Base-by-base conservation (phyloP, 2,797 vertebrate genomes). In the Manis crassicaudata region DNA sequence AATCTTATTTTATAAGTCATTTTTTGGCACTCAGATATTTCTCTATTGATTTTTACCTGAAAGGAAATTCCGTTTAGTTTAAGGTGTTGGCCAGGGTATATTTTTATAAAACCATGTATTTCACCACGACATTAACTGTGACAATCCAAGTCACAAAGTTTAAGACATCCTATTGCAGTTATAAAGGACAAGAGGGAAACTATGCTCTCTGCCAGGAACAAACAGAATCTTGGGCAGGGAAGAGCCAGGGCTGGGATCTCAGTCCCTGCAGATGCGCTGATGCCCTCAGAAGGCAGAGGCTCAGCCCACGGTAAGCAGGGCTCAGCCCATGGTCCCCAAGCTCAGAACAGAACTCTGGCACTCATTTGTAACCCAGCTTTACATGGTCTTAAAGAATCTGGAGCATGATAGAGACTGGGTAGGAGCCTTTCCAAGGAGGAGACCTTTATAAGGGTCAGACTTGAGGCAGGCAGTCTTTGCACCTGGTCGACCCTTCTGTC, bases 1-100 rank as follows among this genome's bases (percentile, higher is more conserved):
- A 70, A 73, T 75, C 11, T 65, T 52, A 40, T 92, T 67, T 56
- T 65, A 88, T 92, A n/a, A 81, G 50, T 81, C 68, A 29, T 32
- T 52, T 87, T 96, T 70, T 68, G 84, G 52, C 25, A 32, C 6
- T 70, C 27, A 70, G 60, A 56, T 79, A 79, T 68, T 81, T 84
- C 20, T 86, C 25, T 50, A 79, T 32, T 50, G 54, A 72, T 85
- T 70, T 84, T 84, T 27, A 60, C 35, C n/a, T 60, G 27, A 91
- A 54, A 58, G 54, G 32, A 85, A 96, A 76, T 14, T 76, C 13
- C 40, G 13, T 68, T 84, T 43, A 29, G 20, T 82, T 90, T 93
- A 63, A 93, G 23, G 10, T 80, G 5, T 72, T 70, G 92, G 56
- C 50, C n/a, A 29, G n/a, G 27, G 32, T 76, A 11, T 35, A 35